Conservation (phyloP, 2,797 vertebrate species). For the Sebastes elongatus region DNA sequence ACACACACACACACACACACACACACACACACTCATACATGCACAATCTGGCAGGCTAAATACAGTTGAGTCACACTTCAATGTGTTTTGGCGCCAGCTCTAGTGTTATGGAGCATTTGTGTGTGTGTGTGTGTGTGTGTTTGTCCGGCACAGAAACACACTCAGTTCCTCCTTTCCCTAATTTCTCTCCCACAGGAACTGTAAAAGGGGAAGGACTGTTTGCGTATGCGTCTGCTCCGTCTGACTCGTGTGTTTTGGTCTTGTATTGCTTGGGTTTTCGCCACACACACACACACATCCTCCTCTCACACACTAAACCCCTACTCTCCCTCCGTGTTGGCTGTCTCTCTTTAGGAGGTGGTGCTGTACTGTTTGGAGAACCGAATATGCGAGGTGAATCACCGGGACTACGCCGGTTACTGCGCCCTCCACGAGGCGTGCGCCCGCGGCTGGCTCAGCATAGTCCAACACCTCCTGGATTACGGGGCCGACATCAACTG, state of each 20-base stretch:
- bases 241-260: slow-evolving; percentile 32
- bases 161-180: slow-evolving; percentile 62
- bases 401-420: slow-evolving; percentile 97
- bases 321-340: slow-evolving; percentile 16
- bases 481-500: slow-evolving; percentile 98
- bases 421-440: slow-evolving; percentile 98
- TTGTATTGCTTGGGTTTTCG: slow-evolving; percentile 16
- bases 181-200: slow-evolving; percentile 59
- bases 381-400: slow-evolving; percentile 97
- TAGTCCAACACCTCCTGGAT: slow-evolving; percentile 95
- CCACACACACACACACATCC: slow-evolving; percentile 5
- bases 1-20: background rate
- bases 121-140: slow-evolving; percentile 36
- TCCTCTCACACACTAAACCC: slow-evolving; percentile 18
- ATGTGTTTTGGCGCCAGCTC: slow-evolving; percentile 64
- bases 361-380: slow-evolving; percentile 98
- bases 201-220: slow-evolving; percentile 50
- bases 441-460: slow-evolving; percentile 94
- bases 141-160: slow-evolving; percentile 47
- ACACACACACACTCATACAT: background rate
- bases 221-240: slow-evolving; percentile 45
- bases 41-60: slow-evolving; percentile 64
- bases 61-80: slow-evolving; percentile 74
- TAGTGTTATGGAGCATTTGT: slow-evolving; percentile 60
- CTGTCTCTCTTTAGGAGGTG: slow-evolving; percentile 76